These are phyloP conservation scores for Drosophila simulans DNA, from an alignment of 1,140 invertebrate species.

Conservation along the genomic window DNA sequence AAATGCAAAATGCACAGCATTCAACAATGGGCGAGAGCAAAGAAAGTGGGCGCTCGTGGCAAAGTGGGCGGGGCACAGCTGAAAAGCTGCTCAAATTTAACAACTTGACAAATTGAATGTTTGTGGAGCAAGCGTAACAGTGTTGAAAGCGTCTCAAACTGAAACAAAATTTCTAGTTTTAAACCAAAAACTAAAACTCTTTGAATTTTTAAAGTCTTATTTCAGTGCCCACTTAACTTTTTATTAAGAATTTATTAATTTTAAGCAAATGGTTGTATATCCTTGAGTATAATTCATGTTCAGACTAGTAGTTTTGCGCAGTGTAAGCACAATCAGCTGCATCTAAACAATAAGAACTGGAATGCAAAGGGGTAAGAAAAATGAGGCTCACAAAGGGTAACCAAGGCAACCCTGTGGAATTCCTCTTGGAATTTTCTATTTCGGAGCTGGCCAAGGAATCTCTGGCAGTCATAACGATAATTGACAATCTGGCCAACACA, in stretches of 20 bases:
- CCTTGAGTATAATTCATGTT: too few relatives aligned
- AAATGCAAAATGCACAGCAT: conserved; percentile 67
- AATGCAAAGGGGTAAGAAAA: neutral
- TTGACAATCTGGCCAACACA: conserved; percentile 37
- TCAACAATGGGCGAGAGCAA: conserved; percentile 22
- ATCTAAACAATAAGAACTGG: conserved; percentile 1
- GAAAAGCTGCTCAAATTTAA: conserved; percentile 59
- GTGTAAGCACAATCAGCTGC: conserved; percentile 7
- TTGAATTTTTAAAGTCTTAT: too few relatives aligned
- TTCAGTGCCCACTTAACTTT: too few relatives aligned
- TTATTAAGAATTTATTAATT: too few relatives aligned
- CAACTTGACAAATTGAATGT: conserved; percentile 79
- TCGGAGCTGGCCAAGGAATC: neutral
- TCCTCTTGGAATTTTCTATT: neutral
- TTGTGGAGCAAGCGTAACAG: conserved; percentile 25
- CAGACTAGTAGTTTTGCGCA: too few relatives aligned
- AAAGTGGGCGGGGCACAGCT: neutral
- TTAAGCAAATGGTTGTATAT: too few relatives aligned
- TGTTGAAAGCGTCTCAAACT: neutral
- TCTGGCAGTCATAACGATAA: conserved; percentile 34
- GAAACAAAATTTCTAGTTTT: neutral
- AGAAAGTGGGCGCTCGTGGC: neutral
- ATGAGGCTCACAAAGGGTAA: neutral
- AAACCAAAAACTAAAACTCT: too few relatives aligned
- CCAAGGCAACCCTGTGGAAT: neutral